Base-by-base conservation (phyloP, 2,888 invertebrate species). In the Patella ulyssiponensis region DNA sequence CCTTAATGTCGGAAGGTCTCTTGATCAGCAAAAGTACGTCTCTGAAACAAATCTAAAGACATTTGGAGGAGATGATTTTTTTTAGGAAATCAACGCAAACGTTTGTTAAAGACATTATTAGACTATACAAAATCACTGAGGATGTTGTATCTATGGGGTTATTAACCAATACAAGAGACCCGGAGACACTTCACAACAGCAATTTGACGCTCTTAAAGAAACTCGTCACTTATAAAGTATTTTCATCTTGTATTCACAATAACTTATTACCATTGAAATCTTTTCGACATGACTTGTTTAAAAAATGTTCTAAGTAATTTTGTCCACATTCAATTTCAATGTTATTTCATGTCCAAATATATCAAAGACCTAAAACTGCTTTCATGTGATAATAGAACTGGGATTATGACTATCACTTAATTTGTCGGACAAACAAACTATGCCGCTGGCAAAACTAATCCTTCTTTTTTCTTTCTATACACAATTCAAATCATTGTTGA, bases 301-400 rank as follows among this genome's bases (percentile, higher is more conserved):
- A 64, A 64, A 64, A 64, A 64, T 23, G 11, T 23, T 64, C 64
- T 64, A 64, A 64, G 64, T 64, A 64, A 23, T 64, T 64, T 64
- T 20, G 64, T 64, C 64, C 20, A 64, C 64, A 64, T 64, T 64
- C 64, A 64, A 23, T 64, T 64, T 64, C 64, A 64, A 64, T 64
- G 64, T 64, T 64, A 64, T 64, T 64, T 64, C 64, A 64, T 64
- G 64, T 64, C 23, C 12, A 64, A 64, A 64, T 44, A 64, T 64
- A 64, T 64, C 64, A 64, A 64, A 64, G 64, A 17, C 20, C 14
- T 20, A 44, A 23, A 64, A 23, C 14, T 64, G 20, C 64, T 64
- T 64, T 64, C 23, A 64, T 64, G 64, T 64, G 64, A 23, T 14
- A 64, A 64, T 23, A 23, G 14, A 20, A 11, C 23, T 4, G 14